Evolutionary conservation across 1,140 invertebrate genomes (phyloP).

Genomic region (Homalodisca vitripennis): DNA sequence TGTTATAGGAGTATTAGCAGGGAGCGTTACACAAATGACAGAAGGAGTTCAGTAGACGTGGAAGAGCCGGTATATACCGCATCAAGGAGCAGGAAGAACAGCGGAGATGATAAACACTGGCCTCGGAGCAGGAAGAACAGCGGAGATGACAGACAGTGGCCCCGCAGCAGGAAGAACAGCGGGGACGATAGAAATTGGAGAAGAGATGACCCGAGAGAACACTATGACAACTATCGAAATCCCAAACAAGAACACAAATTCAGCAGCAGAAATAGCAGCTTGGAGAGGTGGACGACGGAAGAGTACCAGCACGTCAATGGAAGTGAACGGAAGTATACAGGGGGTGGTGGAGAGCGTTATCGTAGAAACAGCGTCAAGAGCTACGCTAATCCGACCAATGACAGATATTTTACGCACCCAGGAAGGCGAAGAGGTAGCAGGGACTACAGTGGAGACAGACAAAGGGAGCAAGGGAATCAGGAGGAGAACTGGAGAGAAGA

Average conservation of each 20-base stretch:
- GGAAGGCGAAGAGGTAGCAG: slow-evolving; percentile 47
- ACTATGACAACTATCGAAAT: not conserved
- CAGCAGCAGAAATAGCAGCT: slow-evolving; percentile 48
- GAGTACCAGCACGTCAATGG: slow-evolving; percentile 45
- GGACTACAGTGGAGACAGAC: slow-evolving; percentile 40
- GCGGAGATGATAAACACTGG: slow-evolving; percentile 13
- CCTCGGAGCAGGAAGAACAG: slow-evolving; percentile 46
- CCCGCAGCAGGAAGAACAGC: slow-evolving; percentile 42
- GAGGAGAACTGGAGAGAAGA: slow-evolving; percentile 52
- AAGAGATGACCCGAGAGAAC: not conserved
- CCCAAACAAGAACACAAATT: not conserved
- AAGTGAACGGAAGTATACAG: slow-evolving; percentile 32
- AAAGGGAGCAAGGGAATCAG: slow-evolving; percentile 31
- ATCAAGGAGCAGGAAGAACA: slow-evolving; percentile 45
- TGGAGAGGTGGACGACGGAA: slow-evolving; percentile 42
- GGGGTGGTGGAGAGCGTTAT: slow-evolving; percentile 22
- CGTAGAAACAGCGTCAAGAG: not conserved
- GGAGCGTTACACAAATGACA: slow-evolving; percentile 38
- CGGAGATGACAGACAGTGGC: slow-evolving; percentile 48
- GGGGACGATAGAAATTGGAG: slow-evolving; percentile 15
- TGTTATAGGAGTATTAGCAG: slow-evolving; percentile 31
- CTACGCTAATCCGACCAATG: no score
- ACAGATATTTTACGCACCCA: slow-evolving; percentile 41
- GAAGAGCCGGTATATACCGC: not conserved
- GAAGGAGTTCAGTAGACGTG: slow-evolving; percentile 39